Conservation (phyloP, 1,140 invertebrate species). For the Cyclargus thomasi region DNA sequence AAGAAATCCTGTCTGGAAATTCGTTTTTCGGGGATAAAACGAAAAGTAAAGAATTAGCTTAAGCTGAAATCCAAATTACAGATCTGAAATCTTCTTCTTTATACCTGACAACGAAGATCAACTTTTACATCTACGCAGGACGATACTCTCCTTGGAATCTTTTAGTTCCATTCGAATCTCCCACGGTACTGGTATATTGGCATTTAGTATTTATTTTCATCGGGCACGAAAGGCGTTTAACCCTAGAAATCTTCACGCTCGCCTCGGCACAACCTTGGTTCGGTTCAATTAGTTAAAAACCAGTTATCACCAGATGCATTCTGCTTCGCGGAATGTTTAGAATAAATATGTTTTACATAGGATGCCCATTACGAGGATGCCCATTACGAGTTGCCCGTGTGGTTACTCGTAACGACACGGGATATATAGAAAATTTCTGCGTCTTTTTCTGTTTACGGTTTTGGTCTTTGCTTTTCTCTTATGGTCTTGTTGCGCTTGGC, state of each 20-base stretch:
- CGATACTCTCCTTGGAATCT: neutral
- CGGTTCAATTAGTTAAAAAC: neutral
- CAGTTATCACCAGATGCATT: neutral
- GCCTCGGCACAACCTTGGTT: neutral
- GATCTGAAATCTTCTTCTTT: too few species aligned
- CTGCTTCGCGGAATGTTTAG: neutral
- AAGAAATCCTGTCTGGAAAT: too few species aligned
- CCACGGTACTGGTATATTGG: neutral
- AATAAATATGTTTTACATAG: neutral
- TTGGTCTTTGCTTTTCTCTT: too few species aligned
- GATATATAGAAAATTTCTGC: neutral
- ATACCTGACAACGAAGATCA: too few species aligned
- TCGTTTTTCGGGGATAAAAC: too few species aligned
- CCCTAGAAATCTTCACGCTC: conserved; percentile 2
- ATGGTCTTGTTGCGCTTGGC: too few species aligned
- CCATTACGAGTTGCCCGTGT: too few species aligned
- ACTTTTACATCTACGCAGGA: too few species aligned
- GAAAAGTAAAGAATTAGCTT: too few species aligned
- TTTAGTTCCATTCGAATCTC: neutral
- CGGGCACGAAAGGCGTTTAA: neutral
- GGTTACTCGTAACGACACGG: too few species aligned
- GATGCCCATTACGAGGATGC: neutral
- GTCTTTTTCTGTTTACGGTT: too few species aligned
- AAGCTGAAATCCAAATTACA: too few species aligned
- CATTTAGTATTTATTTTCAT: neutral